phyloP scores from a whole-genome alignment of 2,888 invertebrate genomes.

The Calliopum simillimum region DNA sequence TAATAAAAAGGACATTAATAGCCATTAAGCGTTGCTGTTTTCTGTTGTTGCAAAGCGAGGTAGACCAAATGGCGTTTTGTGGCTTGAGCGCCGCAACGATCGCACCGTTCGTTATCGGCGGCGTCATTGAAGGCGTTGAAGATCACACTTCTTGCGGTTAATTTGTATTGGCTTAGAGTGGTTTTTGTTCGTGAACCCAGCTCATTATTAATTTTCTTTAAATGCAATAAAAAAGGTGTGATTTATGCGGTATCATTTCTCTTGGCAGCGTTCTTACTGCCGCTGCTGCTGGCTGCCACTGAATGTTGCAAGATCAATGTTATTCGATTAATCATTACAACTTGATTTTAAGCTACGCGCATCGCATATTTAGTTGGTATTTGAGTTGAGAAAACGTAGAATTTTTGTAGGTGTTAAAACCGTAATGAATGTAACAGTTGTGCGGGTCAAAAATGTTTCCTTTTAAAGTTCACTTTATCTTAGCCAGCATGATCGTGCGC shows the following conservation, averaged over 20 bases:
- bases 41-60: neutral
- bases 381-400: neutral
- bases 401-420: neutral
- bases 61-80: constrained; percentile 27
- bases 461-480: constrained; percentile 13
- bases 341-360: constrained; percentile 13
- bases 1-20: neutral
- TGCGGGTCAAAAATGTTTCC: neutral
- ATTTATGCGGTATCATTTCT: constrained; percentile 38
- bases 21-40: constrained; percentile 3
- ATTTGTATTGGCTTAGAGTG: constrained; percentile 29
- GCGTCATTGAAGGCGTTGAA: constrained; percentile 30
- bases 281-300: constrained; percentile 24
- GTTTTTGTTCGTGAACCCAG: constrained; percentile 20
- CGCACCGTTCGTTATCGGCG: neutral
- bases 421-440: constrained; percentile 15
- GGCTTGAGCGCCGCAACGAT: neutral
- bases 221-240: constrained; percentile 36
- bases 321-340: constrained; percentile 38
- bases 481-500: neutral
- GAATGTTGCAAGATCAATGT: constrained; percentile 35
- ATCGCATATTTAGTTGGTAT: neutral
- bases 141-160: constrained; percentile 41
- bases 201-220: neutral
- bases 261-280: neutral